Base-by-base conservation (phyloP, 2,888 invertebrate species). In the Napeogenes sylphis region DNA sequence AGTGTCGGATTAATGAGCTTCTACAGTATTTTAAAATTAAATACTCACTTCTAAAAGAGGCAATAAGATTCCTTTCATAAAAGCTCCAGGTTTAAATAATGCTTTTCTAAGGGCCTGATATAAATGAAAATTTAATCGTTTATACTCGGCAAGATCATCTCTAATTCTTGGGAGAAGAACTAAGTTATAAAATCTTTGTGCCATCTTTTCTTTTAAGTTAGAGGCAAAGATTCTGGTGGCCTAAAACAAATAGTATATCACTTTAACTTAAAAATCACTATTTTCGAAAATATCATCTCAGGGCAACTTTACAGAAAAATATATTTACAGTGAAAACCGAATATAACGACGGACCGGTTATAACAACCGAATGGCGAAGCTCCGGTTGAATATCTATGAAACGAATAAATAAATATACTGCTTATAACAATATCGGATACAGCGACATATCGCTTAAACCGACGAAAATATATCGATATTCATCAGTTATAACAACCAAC, bases 191-290 rank as follows among this genome's bases (percentile, higher is more conserved):
- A 98, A 99, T 53, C 98, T 91, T 80, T 99, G 99, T 0, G 98
- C 98, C 97, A 98, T 98, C 76, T 96, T 95, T 71, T 98, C 97
- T 76, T 98, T 98, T 45, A 99, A 90, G 83, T 98, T 98, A 0
- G 99, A 98, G n/a, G 97, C 95, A 84, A 99, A 99, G 74, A 99
- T 96, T 78, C 99, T 92, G 0, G 97, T 98, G 0, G 96, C 98
- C 90, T 96, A 68, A 35, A 76, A 80, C 59, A 64, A 61, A 60
- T 14, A 70, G 14, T 47, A 14, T 14, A 47, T 14, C 21, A 47
- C 47, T 14, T 47, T 14, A 14, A 14, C n/a, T n/a, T 14, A 51
- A 30, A 3, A 8, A 51, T 51, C 10, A 51, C 30, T 21, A 30
- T 21, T 51, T 8, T 30, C 8, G 30, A 51, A 4, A 51, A 30